Percentiles rank a stretch among this genome's conserved stretches.
Conservation (phyloP, 2,888 invertebrate species). For the Tupiocoris notatus region DNA sequence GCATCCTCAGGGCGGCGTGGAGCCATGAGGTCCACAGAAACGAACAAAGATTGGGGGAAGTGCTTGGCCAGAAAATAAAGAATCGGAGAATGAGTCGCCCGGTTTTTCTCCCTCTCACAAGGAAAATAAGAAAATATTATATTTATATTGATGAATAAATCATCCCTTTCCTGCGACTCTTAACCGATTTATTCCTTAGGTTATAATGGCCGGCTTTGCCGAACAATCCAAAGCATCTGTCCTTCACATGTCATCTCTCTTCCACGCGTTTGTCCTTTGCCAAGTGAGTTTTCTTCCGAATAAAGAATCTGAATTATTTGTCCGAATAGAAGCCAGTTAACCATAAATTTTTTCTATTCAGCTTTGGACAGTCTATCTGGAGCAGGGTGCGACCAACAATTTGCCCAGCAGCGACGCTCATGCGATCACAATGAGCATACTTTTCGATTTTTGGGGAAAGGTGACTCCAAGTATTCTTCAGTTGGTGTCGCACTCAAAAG, state of each 20-base stretch:
- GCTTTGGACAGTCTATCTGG: constrained; percentile 97
- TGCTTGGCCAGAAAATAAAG: no score
- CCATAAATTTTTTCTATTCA: no score
- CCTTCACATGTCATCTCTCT: constrained; percentile 92
- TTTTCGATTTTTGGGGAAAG: constrained; percentile 98
- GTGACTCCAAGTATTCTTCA: constrained; percentile 94
- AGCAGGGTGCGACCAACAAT: constrained; percentile 72
- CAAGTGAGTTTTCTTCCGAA: constrained; percentile 71
- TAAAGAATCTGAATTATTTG: no score
- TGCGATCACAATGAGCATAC: constrained; percentile 72
- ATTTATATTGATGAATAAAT: no score
- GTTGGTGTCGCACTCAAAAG: constrained; percentile 85
- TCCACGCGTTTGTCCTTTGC: constrained; percentile 95
- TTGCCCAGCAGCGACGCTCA: constrained; percentile 70
- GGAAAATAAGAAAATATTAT: no score
- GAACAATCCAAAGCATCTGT: constrained; percentile 91
- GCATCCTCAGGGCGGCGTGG: no score
- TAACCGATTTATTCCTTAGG: constrained; percentile 56
- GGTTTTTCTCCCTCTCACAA: no score
- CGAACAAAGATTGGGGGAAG: no score
- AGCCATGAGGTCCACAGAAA: no score
- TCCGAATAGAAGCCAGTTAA: no score
- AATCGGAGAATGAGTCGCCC: no score
- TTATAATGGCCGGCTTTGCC: constrained; percentile 94
- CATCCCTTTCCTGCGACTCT: no score